Evolutionary conservation across 2,888 invertebrate species (phyloP).

Genomic region (Pedicia rivosa): DNA sequence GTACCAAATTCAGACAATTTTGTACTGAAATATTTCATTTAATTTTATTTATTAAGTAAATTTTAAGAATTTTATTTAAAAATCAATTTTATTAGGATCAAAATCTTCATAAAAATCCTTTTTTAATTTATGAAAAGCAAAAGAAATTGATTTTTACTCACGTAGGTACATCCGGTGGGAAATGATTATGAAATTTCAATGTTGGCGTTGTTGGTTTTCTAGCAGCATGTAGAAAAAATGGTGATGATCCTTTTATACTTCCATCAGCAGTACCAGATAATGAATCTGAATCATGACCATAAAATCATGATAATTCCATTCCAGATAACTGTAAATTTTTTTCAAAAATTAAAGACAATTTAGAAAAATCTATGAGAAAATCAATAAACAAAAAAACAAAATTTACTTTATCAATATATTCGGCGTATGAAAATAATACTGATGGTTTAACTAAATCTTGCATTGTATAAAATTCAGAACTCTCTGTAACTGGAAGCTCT

Average conservation of each 20-base stretch:
- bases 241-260: constrained; percentile 52
- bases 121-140: too few relatives aligned
- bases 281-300: constrained; percentile 68
- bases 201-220: constrained; percentile 67
- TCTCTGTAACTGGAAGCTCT: constrained; percentile 89
- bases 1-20: too few relatives aligned
- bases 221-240: constrained; percentile 55
- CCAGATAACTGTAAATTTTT: constrained; percentile 47
- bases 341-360: neutral
- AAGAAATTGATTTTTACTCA: too few relatives aligned
- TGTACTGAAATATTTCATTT: too few relatives aligned
- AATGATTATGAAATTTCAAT: constrained; percentile 85
- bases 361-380: neutral
- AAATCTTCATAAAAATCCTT: too few relatives aligned
- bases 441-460: constrained; percentile 87
- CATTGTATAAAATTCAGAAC: constrained; percentile 97
- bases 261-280: constrained; percentile 40
- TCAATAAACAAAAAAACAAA: too few relatives aligned
- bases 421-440: constrained; percentile 86
- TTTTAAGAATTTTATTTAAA: too few relatives aligned
- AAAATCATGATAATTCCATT: constrained; percentile 69
- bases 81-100: too few relatives aligned
- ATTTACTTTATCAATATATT: constrained; percentile 79
- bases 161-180: constrained; percentile 75
- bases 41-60: too few relatives aligned